Conservation (phyloP, 2,888 invertebrate genomes). For the Synanthedon myopaeformis region DNA sequence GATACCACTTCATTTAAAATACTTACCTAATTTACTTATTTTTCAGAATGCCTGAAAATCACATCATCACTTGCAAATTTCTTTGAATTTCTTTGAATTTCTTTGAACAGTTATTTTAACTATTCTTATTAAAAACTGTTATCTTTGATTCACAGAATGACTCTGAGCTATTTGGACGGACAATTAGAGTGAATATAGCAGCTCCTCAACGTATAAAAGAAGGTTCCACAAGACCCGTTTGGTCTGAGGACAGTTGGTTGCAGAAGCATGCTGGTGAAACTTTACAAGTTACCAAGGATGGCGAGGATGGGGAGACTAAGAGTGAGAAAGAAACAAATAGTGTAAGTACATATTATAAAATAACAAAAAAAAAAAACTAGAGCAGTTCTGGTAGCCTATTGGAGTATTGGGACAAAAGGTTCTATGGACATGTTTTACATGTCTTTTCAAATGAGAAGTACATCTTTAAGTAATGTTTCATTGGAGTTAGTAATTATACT, state of each 20-base stretch:
- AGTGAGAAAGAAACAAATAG: conserved; percentile 33
- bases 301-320: conserved; percentile 40
- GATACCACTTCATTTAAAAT: too few species aligned
- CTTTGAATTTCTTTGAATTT: too few species aligned
- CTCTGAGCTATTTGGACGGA: conserved; percentile 95
- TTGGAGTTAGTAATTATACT: too few species aligned
- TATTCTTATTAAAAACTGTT: neutral
- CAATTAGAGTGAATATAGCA: conserved; percentile 95
- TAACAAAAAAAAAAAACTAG: neutral
- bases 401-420: too few species aligned
- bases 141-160: conserved; percentile 80
- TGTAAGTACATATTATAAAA: conserved; percentile 16
- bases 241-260: conserved; percentile 99
- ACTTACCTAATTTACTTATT: neutral
- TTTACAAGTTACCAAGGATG: conserved; percentile 63
- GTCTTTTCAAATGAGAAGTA: too few species aligned
- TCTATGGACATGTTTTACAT: too few species aligned
- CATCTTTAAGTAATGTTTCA: too few species aligned
- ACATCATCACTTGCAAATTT: too few species aligned
- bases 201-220: conserved; percentile 97
- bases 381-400: too few species aligned
- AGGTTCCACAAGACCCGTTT: conserved; percentile 93
- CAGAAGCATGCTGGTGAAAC: conserved; percentile 97
- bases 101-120: neutral
- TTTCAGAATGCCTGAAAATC: neutral